A percentile compares a stretch with the other conserved stretches of the same genome.
Evolutionary conservation across 2,888 invertebrate species (phyloP).

Genomic region (Eupeodes latifasciatus): DNA sequence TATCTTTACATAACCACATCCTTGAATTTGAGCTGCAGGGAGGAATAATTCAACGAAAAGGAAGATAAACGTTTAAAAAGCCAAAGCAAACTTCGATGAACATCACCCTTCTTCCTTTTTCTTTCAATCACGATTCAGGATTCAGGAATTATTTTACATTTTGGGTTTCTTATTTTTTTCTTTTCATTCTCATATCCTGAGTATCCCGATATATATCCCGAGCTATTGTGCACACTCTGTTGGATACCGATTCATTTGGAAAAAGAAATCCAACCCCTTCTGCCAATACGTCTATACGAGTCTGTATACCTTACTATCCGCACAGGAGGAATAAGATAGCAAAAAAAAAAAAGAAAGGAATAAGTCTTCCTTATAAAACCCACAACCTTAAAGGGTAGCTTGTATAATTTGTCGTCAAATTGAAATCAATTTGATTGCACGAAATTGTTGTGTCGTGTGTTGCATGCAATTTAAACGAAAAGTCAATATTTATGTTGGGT

Average conservation of each 20-base stretch:
- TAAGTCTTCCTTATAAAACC: neutral
- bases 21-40: slow-evolving; percentile 25
- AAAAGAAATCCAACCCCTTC: slow-evolving; percentile 37
- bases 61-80: slow-evolving; percentile 52
- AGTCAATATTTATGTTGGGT: slow-evolving; percentile 60
- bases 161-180: slow-evolving; percentile 33
- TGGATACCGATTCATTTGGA: slow-evolving; percentile 61
- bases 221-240: slow-evolving; percentile 40
- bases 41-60: slow-evolving; percentile 20
- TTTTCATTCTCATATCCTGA: slow-evolving; percentile 24
- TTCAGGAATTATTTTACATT: slow-evolving; percentile 37
- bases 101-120: slow-evolving; percentile 26
- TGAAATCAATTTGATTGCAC: slow-evolving; percentile 70
- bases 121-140: slow-evolving; percentile 28
- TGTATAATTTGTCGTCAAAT: slow-evolving; percentile 65
- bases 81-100: slow-evolving; percentile 29
- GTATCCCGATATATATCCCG: neutral
- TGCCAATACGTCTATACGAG: neutral
- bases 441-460: slow-evolving; percentile 60
- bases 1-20: slow-evolving; percentile 54
- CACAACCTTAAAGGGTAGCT: slow-evolving; percentile 42
- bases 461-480: slow-evolving; percentile 62
- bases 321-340: slow-evolving; percentile 37
- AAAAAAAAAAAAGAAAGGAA: slow-evolving; percentile 8
- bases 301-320: neutral